These are phyloP conservation scores for Scortum barcoo DNA, from an alignment of 2,113 vertebrate genomes.

Conservation along the genomic window DNA sequence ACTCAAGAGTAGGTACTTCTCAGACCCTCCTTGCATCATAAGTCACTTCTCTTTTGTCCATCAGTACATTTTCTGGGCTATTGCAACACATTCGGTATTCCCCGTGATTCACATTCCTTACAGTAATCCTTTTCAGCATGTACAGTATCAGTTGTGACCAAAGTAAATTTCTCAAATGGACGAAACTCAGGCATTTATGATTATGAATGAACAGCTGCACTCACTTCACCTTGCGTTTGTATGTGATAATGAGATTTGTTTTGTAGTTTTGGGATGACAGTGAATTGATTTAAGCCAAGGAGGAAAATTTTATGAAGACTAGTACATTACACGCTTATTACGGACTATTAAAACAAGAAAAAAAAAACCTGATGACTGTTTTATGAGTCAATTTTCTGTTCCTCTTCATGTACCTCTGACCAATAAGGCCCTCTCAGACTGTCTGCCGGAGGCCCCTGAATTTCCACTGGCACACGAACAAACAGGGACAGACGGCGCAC, in stretches of 20 bases:
- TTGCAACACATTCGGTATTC: slow-evolving; percentile 13
- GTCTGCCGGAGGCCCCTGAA: background rate
- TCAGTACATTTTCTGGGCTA: background rate
- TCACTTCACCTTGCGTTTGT: background rate
- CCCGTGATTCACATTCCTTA: background rate
- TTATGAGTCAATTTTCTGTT: slow-evolving; percentile 3
- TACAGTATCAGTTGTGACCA: background rate
- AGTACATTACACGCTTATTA: background rate
- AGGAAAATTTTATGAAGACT: background rate
- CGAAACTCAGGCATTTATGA: background rate
- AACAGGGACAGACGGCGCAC: background rate
- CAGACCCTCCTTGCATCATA: slow-evolving; percentile 19
- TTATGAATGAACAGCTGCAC: background rate
- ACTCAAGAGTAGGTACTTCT: background rate
- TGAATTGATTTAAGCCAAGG: background rate
- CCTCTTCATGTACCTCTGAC: background rate
- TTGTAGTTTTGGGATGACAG: background rate
- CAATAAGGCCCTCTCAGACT: background rate
- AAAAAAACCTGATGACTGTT: background rate
- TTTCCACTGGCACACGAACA: background rate
- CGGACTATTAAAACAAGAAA: background rate
- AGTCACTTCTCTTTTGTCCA: slow-evolving; percentile 7
- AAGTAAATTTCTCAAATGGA: background rate
- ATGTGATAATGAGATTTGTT: background rate
- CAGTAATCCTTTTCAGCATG: background rate